Evolutionary conservation across 2,113 vertebrate genomes (phyloP), one percentile per base, ranked within the genome.

Genomic region (Taxidea taxus): DNA sequence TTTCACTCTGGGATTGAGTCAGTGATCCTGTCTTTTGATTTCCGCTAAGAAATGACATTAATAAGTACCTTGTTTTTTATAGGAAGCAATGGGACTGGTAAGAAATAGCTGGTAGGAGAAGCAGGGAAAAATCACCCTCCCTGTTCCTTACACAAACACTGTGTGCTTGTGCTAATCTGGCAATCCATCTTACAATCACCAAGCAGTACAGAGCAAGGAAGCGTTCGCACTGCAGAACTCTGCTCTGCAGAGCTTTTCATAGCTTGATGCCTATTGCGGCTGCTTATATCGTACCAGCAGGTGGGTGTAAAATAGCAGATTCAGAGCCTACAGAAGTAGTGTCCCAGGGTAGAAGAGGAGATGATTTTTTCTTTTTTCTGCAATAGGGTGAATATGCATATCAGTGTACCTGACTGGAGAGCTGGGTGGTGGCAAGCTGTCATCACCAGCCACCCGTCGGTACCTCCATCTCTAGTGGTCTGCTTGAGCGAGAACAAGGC

Each of bases 341-440:
- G 97, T 98, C 97, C 95, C 96, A 68, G 85, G 91, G 97, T 95
- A 98, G 98, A 66, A 70, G 96, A 98, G 96, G 95, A 97, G 94
- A 98, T 96, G 95, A 94, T 98, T 97, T 95, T 98, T 98, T 51
- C 18, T 54, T 94, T 98, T 98, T 98, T 98, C 98, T 96, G 98
- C 97, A 98, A 97, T 97, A 98, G 89, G 96, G 95, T 97, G 97
- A 98, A 95, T 98, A 96, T 96, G 94, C 66, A 7, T 94, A 98
- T 98, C 98, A 97, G 98, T 97, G 97, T 97, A 98, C 98, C 96
- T 87, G 1, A 98, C 97, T 89, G 94, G 97, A 95, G 98, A 97
- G 98, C 98, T 95, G 98, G 85, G 97, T 98, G 98, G 98, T 97
- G 96, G 98, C 94, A 98, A 98, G 98, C 97, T 97, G 96, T 98